phyloP scores from a whole-genome alignment of 1,140 invertebrate species.

The Asbolus verrucosus region DNA sequence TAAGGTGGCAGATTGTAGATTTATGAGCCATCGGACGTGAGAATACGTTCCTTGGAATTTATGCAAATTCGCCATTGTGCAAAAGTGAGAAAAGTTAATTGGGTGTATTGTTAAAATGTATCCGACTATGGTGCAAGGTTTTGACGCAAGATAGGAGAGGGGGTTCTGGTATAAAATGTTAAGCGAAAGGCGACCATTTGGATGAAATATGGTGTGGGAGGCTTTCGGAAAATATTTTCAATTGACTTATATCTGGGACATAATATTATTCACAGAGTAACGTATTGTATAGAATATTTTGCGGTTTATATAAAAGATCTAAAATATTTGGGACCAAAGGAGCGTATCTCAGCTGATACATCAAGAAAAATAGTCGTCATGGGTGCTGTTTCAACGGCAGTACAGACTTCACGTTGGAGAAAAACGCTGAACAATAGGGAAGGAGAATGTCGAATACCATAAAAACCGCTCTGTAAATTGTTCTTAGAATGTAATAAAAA shows the following conservation, averaged over 20 bases:
- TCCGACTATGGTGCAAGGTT: conserved; percentile 6
- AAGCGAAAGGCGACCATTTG: conserved; percentile 14
- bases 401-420: conserved; percentile 42
- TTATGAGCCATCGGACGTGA: no score
- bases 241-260: conserved; percentile 34
- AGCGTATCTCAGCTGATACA: conserved; percentile 51
- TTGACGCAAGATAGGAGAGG: conserved; percentile 12
- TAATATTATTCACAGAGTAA: conserved; percentile 24
- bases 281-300: conserved; percentile 41
- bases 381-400: conserved; percentile 46
- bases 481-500: conserved; percentile 36
- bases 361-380: conserved; percentile 50
- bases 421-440: conserved; percentile 46
- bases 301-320: conserved; percentile 48
- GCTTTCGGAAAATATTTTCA: conserved; percentile 34
- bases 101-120: conserved; percentile 5
- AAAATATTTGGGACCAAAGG: conserved; percentile 47
- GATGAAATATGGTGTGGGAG: conserved; percentile 21
- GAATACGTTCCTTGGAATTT: no score
- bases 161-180: conserved; percentile 6
- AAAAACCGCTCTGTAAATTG: conserved; percentile 39
- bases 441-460: conserved; percentile 46
- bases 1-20: no score
- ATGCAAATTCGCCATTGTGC: no score
- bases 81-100: conserved; percentile 15